Percentiles rank a stretch among this genome's conserved stretches.
Evolutionary conservation across 2,888 invertebrate genomes (phyloP).

Genomic region (Papilio elwesi): DNA sequence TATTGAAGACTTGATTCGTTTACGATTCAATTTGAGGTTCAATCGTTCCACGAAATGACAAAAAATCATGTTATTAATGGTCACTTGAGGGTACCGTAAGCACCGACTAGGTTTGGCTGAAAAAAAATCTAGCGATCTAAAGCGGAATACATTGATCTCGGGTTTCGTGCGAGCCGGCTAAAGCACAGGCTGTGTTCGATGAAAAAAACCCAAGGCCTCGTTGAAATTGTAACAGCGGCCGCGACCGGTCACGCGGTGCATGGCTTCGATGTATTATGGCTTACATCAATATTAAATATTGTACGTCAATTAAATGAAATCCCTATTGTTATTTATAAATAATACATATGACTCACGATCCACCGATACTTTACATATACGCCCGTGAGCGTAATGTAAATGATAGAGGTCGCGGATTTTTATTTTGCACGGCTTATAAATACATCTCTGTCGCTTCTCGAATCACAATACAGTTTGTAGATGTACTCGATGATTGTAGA

Average conservation of each 20-base stretch:
- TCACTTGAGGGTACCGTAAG: conserved; percentile 14
- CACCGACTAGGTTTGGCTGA: conserved; percentile 5
- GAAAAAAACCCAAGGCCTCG: conserved; percentile 77
- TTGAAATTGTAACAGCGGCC: conserved; percentile 65
- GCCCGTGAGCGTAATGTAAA: conserved; percentile 6
- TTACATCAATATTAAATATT: conserved; percentile 38
- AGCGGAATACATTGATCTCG: conserved; percentile 20
- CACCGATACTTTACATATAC: conserved; percentile 39
- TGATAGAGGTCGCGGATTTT: background rate
- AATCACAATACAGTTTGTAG: background rate
- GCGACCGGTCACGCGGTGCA: conserved; percentile 58
- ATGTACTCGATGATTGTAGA: background rate
- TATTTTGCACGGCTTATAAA: background rate
- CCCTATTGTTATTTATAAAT: conserved; percentile 17
- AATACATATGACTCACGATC: conserved; percentile 22
- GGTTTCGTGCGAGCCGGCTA: conserved; percentile 17
- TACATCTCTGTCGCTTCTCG: too few species aligned
- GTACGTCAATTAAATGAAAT: conserved; percentile 50
- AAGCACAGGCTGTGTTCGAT: conserved; percentile 47
- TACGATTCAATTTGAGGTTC: conserved; percentile 10
- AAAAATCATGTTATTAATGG: conserved; percentile 1
- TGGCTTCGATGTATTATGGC: conserved; percentile 42
- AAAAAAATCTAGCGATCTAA: conserved; percentile 15
- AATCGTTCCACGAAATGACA: background rate
- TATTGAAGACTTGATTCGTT: background rate